These are phyloP conservation scores for Protosalanx chinensis DNA, from an alignment of 2,797 vertebrate species.

Conservation along the genomic window DNA sequence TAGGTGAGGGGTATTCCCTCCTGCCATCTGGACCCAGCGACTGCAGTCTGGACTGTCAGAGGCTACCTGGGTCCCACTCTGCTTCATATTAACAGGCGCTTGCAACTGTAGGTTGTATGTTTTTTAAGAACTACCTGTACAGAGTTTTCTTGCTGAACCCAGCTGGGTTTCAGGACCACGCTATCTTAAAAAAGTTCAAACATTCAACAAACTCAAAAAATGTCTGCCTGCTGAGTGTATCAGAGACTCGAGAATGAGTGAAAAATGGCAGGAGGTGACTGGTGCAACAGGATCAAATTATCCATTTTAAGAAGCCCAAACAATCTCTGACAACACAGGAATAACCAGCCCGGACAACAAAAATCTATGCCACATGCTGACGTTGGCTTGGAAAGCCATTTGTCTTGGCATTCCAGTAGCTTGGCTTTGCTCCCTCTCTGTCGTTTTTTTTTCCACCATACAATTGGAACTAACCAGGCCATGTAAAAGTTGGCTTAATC, in stretches of 20 bases:
- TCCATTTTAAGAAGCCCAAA: conserved; percentile 73
- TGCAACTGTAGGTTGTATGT: conserved; percentile 12
- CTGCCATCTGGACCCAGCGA: too few species aligned
- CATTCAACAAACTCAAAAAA: conserved; percentile 15
- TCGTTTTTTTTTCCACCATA: conserved; percentile 59
- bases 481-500: conserved; percentile 69
- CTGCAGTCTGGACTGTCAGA: too few species aligned
- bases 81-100: conserved; percentile 26
- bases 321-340: conserved; percentile 72
- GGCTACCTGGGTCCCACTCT: not conserved
- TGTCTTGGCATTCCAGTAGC: conserved; percentile 75
- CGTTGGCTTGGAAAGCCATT: conserved; percentile 67
- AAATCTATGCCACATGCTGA: conserved; percentile 75
- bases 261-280: conserved; percentile 65
- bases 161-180: not conserved
- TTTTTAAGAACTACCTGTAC: not conserved
- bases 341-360: conserved; percentile 73
- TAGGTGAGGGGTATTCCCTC: too few species aligned
- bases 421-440: conserved; percentile 60
- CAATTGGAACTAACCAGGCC: conserved; percentile 69
- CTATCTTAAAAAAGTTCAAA: not conserved
- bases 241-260: conserved; percentile 52
- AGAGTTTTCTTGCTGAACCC: not conserved
- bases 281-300: conserved; percentile 69
- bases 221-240: conserved; percentile 25